Evolutionary conservation across 2,888 invertebrate genomes (phyloP).

Genomic region (Pristionchus exspectatus): DNA sequence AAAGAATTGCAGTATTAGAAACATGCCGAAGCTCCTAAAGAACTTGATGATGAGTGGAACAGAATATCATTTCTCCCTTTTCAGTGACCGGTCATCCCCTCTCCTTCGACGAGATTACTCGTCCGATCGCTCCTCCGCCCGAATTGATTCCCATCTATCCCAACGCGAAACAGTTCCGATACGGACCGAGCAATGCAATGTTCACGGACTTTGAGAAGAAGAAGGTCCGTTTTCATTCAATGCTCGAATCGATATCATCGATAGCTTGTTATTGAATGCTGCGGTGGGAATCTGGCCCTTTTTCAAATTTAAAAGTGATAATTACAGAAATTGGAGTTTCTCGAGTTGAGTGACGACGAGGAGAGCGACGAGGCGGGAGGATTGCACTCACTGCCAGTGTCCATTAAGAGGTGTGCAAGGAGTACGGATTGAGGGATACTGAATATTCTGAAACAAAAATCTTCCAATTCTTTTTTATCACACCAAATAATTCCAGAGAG

Average conservation of each 20-base stretch:
- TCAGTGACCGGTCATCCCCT: not conserved
- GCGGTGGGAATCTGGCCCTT: not conserved
- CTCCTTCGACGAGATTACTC: not conserved
- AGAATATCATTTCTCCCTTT: not conserved
- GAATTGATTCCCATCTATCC: not conserved
- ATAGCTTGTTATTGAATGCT: not conserved
- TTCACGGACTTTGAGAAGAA: not conserved
- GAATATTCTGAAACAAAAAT: too few relatives aligned
- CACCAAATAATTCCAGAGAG: not conserved
- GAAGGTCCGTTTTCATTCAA: not conserved
- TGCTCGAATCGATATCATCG: not conserved
- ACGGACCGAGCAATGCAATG: not conserved
- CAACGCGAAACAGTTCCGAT: not conserved
- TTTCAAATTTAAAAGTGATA: not conserved
- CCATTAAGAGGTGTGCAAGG: conserved; percentile 20
- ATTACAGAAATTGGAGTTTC: conserved; percentile 23
- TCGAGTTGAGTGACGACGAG: conserved; percentile 40
- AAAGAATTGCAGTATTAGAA: too few relatives aligned
- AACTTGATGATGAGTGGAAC: too few relatives aligned
- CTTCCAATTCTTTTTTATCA: too few relatives aligned
- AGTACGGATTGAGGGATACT: not conserved
- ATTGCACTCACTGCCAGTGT: conserved; percentile 24
- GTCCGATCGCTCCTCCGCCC: not conserved
- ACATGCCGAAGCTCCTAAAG: too few relatives aligned
- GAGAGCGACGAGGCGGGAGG: conserved; percentile 17